Base-by-base conservation (phyloP, 2,888 invertebrate genomes). In the Chrysodeixis includens region DNA sequence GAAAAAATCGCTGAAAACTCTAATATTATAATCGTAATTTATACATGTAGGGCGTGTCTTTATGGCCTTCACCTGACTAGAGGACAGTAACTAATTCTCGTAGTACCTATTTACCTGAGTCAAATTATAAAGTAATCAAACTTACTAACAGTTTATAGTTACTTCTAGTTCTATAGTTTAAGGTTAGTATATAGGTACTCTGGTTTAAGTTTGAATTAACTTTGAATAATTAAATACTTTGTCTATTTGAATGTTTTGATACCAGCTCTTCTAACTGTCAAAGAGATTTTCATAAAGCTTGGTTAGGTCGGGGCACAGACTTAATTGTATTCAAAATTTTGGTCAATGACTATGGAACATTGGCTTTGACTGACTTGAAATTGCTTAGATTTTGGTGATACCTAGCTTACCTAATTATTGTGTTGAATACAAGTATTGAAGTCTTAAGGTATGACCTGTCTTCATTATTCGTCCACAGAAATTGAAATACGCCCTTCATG, bases 91-190 rank as follows among this genome's bases (percentile, higher is more conserved):
- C n/a, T 14, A n/a, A 40, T 40, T 40, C n/a, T n/a, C 40, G 14
- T 40, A 40, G 40, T 40, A 40, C 40, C 4, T 26, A 26, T 26
- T 26, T 40, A 40, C 40, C 40, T 40, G 6, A n/a, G 40, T n/a
- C n/a, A 6, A 35, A 40, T 40, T 40, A n/a, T n/a, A 40, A 40
- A 40, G 40, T 40, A 40, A 40, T 40, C 40, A 40, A 40, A 40
- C n/a, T 40, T 40, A 40, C 40, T 40, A 40, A 40, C n/a, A 40
- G 40, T 40, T 40, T n/a, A 40, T n/a, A 40, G 40, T 40, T 40
- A 40, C n/a, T n/a, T n/a, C n/a, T 40, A 40, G 14, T 14, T 35
- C 12, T 14, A 35, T 26, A 26, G 26, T 26, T 26, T 26, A 4
- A 26, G 26, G 26, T 26, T 26, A 26, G 26, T 26, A 26, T 6